Percentiles rank a stretch among this genome's conserved stretches.
Conservation (phyloP, 2,113 vertebrate species). For the Neopipo cinnamomea region DNA sequence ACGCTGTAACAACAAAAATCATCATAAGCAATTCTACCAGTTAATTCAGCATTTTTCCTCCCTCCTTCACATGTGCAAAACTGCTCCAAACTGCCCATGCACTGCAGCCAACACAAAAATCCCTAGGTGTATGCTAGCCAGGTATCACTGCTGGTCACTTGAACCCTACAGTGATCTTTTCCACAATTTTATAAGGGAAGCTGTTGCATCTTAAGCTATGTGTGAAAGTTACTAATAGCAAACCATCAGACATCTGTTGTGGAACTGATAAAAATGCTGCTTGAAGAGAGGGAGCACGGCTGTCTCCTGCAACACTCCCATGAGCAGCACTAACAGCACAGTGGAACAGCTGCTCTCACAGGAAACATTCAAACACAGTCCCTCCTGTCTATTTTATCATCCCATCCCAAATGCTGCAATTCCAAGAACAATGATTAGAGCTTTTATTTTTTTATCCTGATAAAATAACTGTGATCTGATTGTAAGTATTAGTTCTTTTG, state of each 20-base stretch:
- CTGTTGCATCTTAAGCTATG: not conserved
- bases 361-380: not conserved
- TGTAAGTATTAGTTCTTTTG: not conserved
- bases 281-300: not conserved
- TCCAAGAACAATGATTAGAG: not conserved
- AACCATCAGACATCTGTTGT: not conserved
- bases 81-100: not conserved
- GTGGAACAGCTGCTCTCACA: not conserved
- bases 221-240: not conserved
- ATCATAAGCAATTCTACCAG: not conserved
- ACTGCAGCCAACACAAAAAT: not conserved
- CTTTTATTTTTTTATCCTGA: not conserved
- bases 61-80: accelerated
- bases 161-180: not conserved
- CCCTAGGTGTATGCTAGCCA: not conserved
- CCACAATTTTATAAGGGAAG: not conserved
- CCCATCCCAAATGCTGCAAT: not conserved
- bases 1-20: not conserved
- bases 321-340: not conserved
- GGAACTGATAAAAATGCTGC: not conserved
- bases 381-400: not conserved
- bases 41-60: not conserved
- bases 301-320: not conserved
- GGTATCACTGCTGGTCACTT: not conserved
- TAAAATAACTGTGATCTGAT: not conserved